Evolutionary conservation across 2,797 vertebrate species (phyloP), one percentile per base, ranked within the genome.

Genomic region (Melanotaenia trifasciata): DNA sequence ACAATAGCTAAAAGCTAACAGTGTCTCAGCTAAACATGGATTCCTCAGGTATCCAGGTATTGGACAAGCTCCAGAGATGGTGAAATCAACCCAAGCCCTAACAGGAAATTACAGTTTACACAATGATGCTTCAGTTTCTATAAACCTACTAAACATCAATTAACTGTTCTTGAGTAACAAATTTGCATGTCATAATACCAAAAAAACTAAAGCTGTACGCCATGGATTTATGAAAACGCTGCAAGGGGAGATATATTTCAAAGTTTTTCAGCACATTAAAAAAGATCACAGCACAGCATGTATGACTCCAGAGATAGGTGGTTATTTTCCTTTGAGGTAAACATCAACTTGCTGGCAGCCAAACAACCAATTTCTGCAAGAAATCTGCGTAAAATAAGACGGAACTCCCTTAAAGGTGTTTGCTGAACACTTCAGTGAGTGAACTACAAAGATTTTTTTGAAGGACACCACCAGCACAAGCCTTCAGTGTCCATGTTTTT

Each of bases 101-200:
- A 62, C 26, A 47, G 54, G 62, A 78, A 47, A 78, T 77, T 53
- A 43, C 14, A 70, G 47, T 18, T 73, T 43, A 71, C 22, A 45
- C 24, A 47, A 20, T 38, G 26, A 45, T 67, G 45, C 33, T n/a
- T 65, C 10, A 28, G 20, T 51, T 36, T 62, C 26, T 24, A 24
- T 51, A 8, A 13, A 53, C 51, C 51, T 26, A 3, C 24, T 26
- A 53, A 53, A 53, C 24, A 26, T 53, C 22, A 26, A 28, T 54
- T 45, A 13, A 16, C 13, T 43, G 38, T 14, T 51, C 20, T 22
- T 51, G 0, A 24, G 5, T n/a, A 50, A 50, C 5, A 50, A 50
- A 50, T n/a, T 8, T n/a, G 7, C 16, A 20, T n/a, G 18, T 50
- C 45, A 50, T 18, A 50, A 50, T 50, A 5, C 20, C 45, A 50